phyloP scores from a whole-genome alignment of 2,888 invertebrate genomes.

The Andrena bicolor region DNA sequence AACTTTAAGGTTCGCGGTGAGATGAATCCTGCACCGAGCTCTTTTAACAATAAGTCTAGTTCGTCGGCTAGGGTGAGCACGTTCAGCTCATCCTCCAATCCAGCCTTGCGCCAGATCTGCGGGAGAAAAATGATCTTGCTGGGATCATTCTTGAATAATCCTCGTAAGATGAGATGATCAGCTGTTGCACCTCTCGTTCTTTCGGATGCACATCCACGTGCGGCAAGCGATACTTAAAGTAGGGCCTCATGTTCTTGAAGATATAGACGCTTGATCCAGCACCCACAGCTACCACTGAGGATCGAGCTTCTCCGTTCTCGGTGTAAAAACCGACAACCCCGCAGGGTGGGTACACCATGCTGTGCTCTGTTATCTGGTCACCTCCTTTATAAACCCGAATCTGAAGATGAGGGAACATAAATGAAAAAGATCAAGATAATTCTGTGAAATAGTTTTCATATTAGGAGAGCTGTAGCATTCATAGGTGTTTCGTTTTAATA shows the following conservation, averaged over 20 bases:
- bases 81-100: constrained; percentile 81
- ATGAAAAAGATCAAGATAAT: background rate
- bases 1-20: constrained; percentile 82
- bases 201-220: constrained; percentile 90
- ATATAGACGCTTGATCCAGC: constrained; percentile 95
- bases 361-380: constrained; percentile 91
- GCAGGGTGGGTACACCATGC: constrained; percentile 93
- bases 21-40: constrained; percentile 79
- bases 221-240: constrained; percentile 96
- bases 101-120: constrained; percentile 83
- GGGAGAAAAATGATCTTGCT: no score
- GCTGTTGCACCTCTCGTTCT: constrained; percentile 88
- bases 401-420: constrained; percentile 64
- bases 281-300: constrained; percentile 93
- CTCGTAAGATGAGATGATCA: no score
- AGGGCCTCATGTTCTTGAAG: constrained; percentile 97
- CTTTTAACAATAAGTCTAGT: constrained; percentile 77
- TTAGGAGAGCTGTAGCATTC: no score
- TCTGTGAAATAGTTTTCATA: no score
- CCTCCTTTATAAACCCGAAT: constrained; percentile 92
- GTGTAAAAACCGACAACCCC: constrained; percentile 94
- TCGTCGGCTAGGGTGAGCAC: constrained; percentile 78
- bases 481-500: no score
- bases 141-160: no score
- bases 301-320: constrained; percentile 91